A percentile compares a stretch with the other conserved stretches of the same genome.
Conservation (phyloP, 1,140 invertebrate species). For the Drosophila pandora region DNA sequence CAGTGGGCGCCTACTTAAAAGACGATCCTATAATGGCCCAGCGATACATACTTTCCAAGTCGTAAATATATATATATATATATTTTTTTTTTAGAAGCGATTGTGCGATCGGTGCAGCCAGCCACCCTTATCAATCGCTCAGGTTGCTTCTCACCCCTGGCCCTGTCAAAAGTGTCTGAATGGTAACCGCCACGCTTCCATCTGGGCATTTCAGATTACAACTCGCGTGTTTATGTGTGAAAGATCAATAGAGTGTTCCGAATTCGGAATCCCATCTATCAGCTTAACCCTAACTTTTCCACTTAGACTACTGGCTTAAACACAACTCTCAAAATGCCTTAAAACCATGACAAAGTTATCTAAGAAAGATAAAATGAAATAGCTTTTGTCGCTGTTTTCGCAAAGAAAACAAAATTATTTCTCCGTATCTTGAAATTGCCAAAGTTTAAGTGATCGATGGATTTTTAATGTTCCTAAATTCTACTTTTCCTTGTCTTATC, state of each 20-base stretch:
- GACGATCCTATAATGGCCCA: constrained; percentile 41
- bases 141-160: constrained; percentile 55
- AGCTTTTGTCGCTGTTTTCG: not conserved
- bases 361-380: constrained; percentile 9
- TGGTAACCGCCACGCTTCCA: constrained; percentile 35
- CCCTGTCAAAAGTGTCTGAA: constrained; percentile 49
- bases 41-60: constrained; percentile 29
- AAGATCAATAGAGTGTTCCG: constrained; percentile 58
- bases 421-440: constrained; percentile 27
- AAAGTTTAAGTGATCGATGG: constrained; percentile 33
- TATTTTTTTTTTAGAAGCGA: constrained; percentile 29
- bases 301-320: constrained; percentile 1
- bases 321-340: not conserved
- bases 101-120: constrained; percentile 53
- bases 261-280: constrained; percentile 11
- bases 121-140: constrained; percentile 52
- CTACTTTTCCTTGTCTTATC: constrained; percentile 25
- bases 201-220: constrained; percentile 46
- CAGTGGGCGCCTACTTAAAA: constrained; percentile 33
- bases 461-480: constrained; percentile 12
- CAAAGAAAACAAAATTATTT: constrained; percentile 6
- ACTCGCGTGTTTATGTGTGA: constrained; percentile 61
- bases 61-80: constrained; percentile 4
- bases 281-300: constrained; percentile 8
- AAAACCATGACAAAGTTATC: constrained; percentile 9